These are phyloP conservation scores for Alectura lathami DNA, from an alignment of 2,113 vertebrate species.

Conservation along the genomic window DNA sequence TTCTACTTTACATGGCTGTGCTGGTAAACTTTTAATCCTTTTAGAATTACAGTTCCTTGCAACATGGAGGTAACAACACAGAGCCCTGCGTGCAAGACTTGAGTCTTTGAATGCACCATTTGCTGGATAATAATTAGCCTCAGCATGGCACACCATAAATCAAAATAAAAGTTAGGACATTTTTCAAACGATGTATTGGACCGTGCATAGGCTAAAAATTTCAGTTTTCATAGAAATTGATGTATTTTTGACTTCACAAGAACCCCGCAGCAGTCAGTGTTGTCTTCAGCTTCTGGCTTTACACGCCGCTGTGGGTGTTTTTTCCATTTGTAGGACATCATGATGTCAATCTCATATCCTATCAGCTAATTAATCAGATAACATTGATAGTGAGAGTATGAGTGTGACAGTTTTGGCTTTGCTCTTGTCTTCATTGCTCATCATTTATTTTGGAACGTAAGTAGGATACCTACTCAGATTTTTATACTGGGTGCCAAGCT, in stretches of 20 bases:
- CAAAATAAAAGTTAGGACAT: neutral
- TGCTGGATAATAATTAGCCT: constrained; percentile 5
- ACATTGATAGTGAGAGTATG: neutral
- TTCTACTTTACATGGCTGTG: neutral
- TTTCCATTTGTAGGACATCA: neutral
- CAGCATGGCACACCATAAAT: neutral
- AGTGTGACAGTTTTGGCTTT: neutral
- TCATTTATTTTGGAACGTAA: neutral
- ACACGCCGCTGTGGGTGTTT: fast-evolving
- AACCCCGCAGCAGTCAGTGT: neutral
- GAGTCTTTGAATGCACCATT: neutral
- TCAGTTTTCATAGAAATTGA: neutral
- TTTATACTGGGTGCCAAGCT: neutral
- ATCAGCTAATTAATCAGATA: neutral
- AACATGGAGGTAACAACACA: neutral
- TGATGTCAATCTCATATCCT: neutral
- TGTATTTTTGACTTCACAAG: neutral
- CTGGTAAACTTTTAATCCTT: constrained; percentile 41
- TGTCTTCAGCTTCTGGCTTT: neutral
- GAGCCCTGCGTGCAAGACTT: neutral
- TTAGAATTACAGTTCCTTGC: constrained; percentile 29
- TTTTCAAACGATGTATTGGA: neutral
- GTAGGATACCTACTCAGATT: neutral
- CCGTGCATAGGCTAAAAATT: neutral
- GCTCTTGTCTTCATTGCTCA: neutral